Conservation (phyloP, 2,888 invertebrate genomes). For the Monochamus alternatus region DNA sequence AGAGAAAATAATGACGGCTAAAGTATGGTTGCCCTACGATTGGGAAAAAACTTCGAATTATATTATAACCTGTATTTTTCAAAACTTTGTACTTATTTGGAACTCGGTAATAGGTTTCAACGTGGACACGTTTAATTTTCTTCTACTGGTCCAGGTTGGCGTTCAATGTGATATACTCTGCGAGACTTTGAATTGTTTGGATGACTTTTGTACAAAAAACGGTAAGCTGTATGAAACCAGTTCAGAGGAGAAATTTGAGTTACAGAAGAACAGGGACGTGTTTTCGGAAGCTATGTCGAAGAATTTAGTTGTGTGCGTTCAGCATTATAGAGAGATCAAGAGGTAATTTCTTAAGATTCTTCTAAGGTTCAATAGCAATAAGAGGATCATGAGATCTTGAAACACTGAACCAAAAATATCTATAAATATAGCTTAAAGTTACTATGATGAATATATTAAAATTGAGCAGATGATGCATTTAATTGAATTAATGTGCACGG, state of each 20-base stretch:
- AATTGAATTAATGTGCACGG: too few species aligned
- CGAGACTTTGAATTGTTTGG: slow-evolving; percentile 36
- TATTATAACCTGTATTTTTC: slow-evolving; percentile 38
- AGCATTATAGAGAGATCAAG: slow-evolving; percentile 42
- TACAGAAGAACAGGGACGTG: not conserved
- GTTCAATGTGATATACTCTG: slow-evolving; percentile 45
- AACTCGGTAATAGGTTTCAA: slow-evolving; percentile 37
- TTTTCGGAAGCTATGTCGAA: slow-evolving; percentile 35
- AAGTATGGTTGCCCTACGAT: slow-evolving; percentile 46
- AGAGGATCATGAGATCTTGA: too few species aligned
- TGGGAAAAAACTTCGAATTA: slow-evolving; percentile 30
- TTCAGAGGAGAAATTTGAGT: not conserved
- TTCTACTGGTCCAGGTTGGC: slow-evolving; percentile 41
- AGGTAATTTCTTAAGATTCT: slow-evolving; percentile 10
- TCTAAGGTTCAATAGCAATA: too few species aligned
- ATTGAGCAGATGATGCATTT: too few species aligned
- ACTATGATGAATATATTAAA: too few species aligned
- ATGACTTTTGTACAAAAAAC: slow-evolving; percentile 30
- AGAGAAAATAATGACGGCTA: not conserved
- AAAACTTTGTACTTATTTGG: slow-evolving; percentile 38
- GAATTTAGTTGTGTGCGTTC: slow-evolving; percentile 42
- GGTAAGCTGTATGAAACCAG: slow-evolving; percentile 21
- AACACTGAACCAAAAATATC: too few species aligned
- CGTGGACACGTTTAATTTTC: slow-evolving; percentile 37
- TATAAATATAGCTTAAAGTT: too few species aligned